Conservation (phyloP, 2,888 invertebrate species). For the Morpho helenor region DNA sequence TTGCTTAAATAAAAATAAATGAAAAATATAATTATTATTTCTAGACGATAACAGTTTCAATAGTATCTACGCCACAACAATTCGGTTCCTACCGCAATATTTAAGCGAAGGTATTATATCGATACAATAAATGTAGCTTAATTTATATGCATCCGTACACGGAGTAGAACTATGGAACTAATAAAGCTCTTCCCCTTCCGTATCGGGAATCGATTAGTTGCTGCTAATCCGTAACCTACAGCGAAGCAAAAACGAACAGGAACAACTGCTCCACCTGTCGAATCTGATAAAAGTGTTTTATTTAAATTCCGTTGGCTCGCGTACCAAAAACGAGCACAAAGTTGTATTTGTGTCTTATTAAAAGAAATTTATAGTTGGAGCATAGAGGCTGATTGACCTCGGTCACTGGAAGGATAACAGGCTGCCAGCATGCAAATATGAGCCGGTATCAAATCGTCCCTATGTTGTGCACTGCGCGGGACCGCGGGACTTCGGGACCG, state of each 20-base stretch:
- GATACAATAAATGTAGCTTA: constrained; percentile 9
- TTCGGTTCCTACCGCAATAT: too few relatives aligned
- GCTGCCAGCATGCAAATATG: constrained; percentile 60
- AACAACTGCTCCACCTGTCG: constrained; percentile 72
- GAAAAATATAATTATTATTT: too few relatives aligned
- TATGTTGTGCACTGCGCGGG: constrained; percentile 7
- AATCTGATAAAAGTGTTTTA: constrained; percentile 78
- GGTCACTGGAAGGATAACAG: constrained; percentile 67
- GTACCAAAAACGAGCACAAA: constrained; percentile 70
- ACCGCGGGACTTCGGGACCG: constrained; percentile 1
- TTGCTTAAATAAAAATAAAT: too few relatives aligned
- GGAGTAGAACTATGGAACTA: constrained; percentile 36
- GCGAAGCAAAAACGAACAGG: constrained; percentile 67
- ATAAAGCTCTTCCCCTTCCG: constrained; percentile 54
- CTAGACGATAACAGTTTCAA: too few relatives aligned
- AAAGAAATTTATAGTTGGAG: constrained; percentile 77
- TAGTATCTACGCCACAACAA: too few relatives aligned
- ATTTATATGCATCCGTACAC: constrained; percentile 13
- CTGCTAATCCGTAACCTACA: constrained; percentile 75
- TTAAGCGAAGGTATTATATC: neutral
- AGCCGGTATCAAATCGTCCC: constrained; percentile 15
- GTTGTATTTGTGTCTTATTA: constrained; percentile 77
- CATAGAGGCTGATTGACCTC: constrained; percentile 76
- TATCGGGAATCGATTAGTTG: constrained; percentile 70
- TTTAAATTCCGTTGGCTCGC: constrained; percentile 74